Base-by-base conservation (phyloP, 2,888 invertebrate genomes). In the Napeogenes sylphis region DNA sequence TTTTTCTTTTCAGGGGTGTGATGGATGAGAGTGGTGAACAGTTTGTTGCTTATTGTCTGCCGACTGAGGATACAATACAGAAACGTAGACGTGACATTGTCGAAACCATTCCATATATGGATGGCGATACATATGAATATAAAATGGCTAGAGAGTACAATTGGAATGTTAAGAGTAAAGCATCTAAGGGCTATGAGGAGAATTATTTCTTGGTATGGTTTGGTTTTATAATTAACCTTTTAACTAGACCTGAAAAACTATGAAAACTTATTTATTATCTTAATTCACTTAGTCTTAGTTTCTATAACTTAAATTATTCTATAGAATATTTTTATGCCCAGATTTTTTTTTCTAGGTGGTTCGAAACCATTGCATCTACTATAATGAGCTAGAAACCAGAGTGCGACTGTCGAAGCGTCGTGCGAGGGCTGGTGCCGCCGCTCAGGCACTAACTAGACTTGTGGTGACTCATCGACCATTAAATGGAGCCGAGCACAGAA, bases 1-100 rank as follows among this genome's bases (percentile, higher is more conserved):
- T 46, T 54, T 13, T 58, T 38, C 51, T 73, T 87, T 85, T 21
- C 83, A 97, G 97, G 83, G 99, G 99, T 94, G 99, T 99, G 82
- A 98, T 98, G 95, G 99, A 99, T 80, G 98, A 98, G 86, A 98
- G 97, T 76, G 99, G 99, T 32, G 98, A 99, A 85, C 99, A 99
- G 85, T 99, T 99, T 87, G 99, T 99, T 0, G 99, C 99, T 0
- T 99, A 99, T 87, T 99, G 99, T 91, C 88, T 99, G 68, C 99
- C 99, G 0, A 96, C 97, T 0, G 97, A 97, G 47, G 96, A 96
- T 10, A 99, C 99, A 0, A 90, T 99, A 71, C 93, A 93, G 70
- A 99, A 99, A 86, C 92, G 99, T 38, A 94, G 96, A 62, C 92
- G 94, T 53, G 99, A 99, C 77, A 92, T 95, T 58, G 91, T 92